Conservation (phyloP, 2,113 vertebrate species). For the Ariopsis seemanni region DNA sequence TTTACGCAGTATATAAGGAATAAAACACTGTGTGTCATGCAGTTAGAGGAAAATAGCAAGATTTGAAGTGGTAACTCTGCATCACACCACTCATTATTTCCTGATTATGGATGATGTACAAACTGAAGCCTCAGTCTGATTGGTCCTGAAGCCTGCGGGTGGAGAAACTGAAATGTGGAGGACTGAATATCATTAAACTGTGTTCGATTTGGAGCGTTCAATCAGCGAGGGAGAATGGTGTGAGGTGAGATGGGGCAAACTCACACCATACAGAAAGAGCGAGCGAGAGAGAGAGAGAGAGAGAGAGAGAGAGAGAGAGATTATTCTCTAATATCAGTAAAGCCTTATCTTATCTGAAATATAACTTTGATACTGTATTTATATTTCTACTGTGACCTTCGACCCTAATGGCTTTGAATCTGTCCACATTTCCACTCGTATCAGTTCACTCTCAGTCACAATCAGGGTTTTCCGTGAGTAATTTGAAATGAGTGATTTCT, state of each 20-base stretch:
- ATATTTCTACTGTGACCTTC: not conserved
- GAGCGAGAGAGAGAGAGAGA: not conserved
- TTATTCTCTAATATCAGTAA: not conserved
- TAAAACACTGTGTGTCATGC: not conserved
- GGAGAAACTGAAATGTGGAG: not conserved
- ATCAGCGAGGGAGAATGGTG: constrained; percentile 19
- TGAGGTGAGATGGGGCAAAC: constrained; percentile 25
- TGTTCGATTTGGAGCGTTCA: constrained; percentile 18
- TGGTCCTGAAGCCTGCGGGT: not conserved
- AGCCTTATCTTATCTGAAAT: not conserved
- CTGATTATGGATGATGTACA: not conserved
- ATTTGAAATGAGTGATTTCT: not conserved
- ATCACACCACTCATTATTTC: not conserved
- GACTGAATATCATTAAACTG: constrained; percentile 39
- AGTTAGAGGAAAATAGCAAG: not conserved
- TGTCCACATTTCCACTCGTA: not conserved
- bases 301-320: not conserved
- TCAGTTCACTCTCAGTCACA: not conserved
- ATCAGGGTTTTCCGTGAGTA: no score
- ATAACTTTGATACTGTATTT: not conserved
- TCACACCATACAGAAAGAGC: constrained; percentile 49
- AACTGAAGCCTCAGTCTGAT: not conserved
- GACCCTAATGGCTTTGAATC: not conserved
- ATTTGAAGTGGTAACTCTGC: no score
- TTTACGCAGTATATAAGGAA: not conserved